These are phyloP conservation scores for Deladenus siricidicola DNA, from an alignment of 2,888 invertebrate genomes.

Conservation along the genomic window DNA sequence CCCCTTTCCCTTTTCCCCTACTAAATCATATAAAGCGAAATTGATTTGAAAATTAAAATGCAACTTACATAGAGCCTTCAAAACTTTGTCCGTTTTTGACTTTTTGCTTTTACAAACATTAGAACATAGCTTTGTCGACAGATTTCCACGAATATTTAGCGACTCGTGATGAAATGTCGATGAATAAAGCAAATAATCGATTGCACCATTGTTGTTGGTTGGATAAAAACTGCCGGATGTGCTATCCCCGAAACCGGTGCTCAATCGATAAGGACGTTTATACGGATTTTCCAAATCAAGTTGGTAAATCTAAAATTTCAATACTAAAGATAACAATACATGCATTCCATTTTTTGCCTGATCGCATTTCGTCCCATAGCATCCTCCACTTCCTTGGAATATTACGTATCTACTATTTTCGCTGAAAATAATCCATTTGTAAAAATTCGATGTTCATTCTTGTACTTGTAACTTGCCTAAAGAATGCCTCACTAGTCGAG, in stretches of 20 bases:
- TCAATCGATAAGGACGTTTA: constrained; percentile 4
- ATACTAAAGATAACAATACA: neutral
- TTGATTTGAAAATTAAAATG: neutral
- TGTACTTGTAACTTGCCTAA: neutral
- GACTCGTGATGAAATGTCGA: constrained; percentile 9
- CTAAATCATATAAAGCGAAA: neutral
- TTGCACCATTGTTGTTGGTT: neutral
- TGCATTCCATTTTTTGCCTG: constrained; percentile 10
- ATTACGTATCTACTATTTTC: constrained; percentile 9
- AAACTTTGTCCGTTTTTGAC: neutral
- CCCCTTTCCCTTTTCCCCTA: neutral
- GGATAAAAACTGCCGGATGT: constrained; percentile 14
- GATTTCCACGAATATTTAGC: neutral
- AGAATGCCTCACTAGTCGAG: neutral
- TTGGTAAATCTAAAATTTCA: neutral
- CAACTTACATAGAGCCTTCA: constrained; percentile 12
- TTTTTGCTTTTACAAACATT: constrained; percentile 3
- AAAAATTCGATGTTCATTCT: neutral
- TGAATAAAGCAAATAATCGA: constrained; percentile 17
- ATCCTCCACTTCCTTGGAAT: constrained; percentile 14
- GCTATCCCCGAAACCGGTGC: constrained; percentile 14
- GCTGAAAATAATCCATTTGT: constrained; percentile 5
- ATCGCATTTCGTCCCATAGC: constrained; percentile 14
- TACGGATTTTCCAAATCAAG: neutral
- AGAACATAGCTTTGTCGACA: neutral